phyloP scores from a whole-genome alignment of 2,797 vertebrate genomes.

The Phataginus tetradactyla region DNA sequence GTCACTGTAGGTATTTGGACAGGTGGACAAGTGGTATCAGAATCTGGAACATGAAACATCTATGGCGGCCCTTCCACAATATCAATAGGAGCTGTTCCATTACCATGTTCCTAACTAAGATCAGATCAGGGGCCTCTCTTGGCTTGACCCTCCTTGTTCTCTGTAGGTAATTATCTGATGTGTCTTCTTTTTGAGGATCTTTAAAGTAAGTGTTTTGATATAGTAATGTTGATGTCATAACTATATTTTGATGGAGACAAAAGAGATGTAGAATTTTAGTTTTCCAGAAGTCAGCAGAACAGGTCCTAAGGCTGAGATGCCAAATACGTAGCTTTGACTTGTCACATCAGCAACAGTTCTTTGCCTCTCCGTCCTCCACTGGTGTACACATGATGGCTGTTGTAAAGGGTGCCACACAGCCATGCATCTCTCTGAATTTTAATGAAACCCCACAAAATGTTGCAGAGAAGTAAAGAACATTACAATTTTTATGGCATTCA shows the following conservation, averaged over 20 bases:
- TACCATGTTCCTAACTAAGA: not conserved
- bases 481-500: slow-evolving; percentile 20
- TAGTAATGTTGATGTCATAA: not conserved
- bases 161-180: not conserved
- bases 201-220: not conserved
- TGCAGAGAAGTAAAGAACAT: not conserved
- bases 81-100: not conserved
- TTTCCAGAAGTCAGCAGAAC: not conserved
- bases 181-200: not conserved
- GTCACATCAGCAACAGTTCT: not conserved
- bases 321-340: not conserved
- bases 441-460: not conserved
- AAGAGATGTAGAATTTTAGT: not conserved
- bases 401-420: not conserved
- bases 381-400: rapidly evolving
- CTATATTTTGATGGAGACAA: not conserved
- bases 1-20: not conserved
- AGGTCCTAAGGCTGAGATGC: not conserved
- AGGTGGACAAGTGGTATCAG: not conserved
- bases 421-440: not conserved
- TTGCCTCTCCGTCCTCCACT: not conserved
- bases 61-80: rapidly evolving
- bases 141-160: not conserved
- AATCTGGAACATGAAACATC: not conserved
- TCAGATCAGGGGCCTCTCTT: not conserved